phyloP scores from a whole-genome alignment of 2,888 invertebrate species.

The Brachylomia viminalis region DNA sequence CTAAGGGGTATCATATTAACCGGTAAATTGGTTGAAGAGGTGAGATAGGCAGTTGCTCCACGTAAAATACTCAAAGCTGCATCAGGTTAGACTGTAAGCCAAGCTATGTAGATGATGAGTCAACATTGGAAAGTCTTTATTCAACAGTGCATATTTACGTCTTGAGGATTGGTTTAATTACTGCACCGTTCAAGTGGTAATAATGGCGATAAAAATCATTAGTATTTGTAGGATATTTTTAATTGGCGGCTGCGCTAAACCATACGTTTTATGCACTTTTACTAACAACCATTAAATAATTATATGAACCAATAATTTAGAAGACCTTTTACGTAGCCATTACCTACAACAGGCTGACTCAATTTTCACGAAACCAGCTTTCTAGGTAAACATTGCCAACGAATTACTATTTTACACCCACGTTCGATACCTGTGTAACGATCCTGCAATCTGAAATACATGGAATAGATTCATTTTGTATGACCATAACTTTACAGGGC shows the following conservation, averaged over 20 bases:
- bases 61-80: too few relatives aligned
- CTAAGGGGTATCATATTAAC: too few relatives aligned
- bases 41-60: background rate
- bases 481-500: conserved; percentile 25
- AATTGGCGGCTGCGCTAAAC: too few relatives aligned
- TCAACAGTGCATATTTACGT: too few relatives aligned
- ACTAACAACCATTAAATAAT: background rate
- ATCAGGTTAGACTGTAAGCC: too few relatives aligned
- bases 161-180: background rate
- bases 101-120: background rate
- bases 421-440: conserved; percentile 6
- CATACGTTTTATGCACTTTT: background rate
- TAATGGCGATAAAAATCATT: too few relatives aligned
- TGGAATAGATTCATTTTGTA: conserved; percentile 39
- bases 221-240: too few relatives aligned
- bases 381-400: conserved; percentile 20
- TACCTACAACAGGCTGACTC: conserved; percentile 28
- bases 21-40: background rate
- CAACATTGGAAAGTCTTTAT: too few relatives aligned
- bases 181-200: background rate
- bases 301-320: background rate
- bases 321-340: too few relatives aligned
- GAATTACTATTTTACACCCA: conserved; percentile 22
- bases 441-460: conserved; percentile 31
- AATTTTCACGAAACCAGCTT: conserved; percentile 22